Evolutionary conservation across 2,888 invertebrate species (phyloP).

Genomic region (Euzetes globulus): DNA sequence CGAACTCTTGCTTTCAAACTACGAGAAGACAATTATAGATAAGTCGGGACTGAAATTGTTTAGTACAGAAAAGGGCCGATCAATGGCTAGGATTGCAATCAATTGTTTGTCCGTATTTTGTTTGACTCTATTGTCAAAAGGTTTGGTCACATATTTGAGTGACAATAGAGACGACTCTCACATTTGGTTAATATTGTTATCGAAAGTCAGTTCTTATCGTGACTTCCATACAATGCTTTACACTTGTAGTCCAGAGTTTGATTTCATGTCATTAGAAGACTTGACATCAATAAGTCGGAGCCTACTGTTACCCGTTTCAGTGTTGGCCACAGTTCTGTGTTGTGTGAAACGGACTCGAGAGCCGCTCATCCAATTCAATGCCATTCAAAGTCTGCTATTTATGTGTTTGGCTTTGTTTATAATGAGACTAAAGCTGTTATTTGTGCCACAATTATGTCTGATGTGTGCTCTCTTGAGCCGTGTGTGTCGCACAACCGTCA

Average conservation of each 20-base stretch:
- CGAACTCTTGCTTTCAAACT: background rate
- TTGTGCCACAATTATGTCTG: conserved; percentile 69
- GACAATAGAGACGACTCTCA: conserved; percentile 53
- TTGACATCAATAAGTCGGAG: conserved; percentile 34
- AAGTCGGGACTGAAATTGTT: background rate
- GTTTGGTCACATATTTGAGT: background rate
- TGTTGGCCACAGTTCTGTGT: conserved; percentile 14
- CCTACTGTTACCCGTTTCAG: conserved; percentile 37
- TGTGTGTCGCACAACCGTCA: background rate
- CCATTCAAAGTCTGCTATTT: conserved; percentile 63
- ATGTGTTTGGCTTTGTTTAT: conserved; percentile 64
- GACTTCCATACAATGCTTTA: conserved; percentile 70
- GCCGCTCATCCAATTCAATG: conserved; percentile 56
- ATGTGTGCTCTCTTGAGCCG: conserved; percentile 57
- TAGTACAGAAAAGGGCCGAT: background rate
- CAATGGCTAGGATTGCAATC: background rate
- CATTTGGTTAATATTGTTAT: conserved; percentile 61
- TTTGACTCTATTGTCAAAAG: conserved; percentile 7
- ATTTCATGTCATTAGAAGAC: conserved; percentile 57
- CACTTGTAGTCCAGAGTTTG: conserved; percentile 68
- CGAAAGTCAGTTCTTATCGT: conserved; percentile 61
- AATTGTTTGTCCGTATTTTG: background rate
- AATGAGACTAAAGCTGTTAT: conserved; percentile 69
- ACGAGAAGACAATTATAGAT: background rate
- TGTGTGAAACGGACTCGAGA: conserved; percentile 46